Conservation (phyloP, 2,113 vertebrate genomes). For the Theristicus caerulescens region DNA sequence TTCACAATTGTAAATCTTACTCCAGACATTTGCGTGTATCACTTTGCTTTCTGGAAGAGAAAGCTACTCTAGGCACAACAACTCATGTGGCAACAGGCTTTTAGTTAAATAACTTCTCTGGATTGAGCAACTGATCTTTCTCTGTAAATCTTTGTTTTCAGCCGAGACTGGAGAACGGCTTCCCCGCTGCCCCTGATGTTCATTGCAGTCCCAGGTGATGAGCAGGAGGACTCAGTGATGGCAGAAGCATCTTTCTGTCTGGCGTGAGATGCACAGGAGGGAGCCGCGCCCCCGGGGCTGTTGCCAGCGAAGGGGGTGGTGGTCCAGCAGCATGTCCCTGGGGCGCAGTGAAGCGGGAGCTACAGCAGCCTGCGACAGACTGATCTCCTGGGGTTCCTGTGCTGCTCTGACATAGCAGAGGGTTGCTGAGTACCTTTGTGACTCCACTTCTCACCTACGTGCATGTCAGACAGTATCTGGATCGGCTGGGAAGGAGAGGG, state of each 20-base stretch:
- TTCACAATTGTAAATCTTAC: background rate
- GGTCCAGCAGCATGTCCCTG: background rate
- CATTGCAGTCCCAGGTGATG: background rate
- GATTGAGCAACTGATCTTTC: background rate
- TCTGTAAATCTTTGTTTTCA: background rate
- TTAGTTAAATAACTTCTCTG: background rate
- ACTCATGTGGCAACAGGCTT: background rate
- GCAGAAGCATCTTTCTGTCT: background rate
- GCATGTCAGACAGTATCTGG: fast-evolving
- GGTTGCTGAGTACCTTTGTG: too few species aligned
- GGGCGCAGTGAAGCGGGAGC: background rate
- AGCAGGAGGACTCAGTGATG: background rate
- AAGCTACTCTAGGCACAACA: background rate
- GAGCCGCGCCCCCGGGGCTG: fast-evolving
- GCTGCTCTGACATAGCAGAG: background rate
- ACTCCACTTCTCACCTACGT: background rate
- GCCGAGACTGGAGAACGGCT: background rate
- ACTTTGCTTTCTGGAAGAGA: background rate
- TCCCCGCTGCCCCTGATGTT: background rate
- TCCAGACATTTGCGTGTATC: background rate
- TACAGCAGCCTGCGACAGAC: background rate
- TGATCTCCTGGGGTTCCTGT: background rate
- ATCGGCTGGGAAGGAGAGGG: fast-evolving
- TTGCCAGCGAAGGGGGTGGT: fast-evolving
- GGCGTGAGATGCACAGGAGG: background rate